Evolutionary conservation across 2,797 vertebrate species (phyloP).

Genomic region (Enteromius paludinosus): DNA sequence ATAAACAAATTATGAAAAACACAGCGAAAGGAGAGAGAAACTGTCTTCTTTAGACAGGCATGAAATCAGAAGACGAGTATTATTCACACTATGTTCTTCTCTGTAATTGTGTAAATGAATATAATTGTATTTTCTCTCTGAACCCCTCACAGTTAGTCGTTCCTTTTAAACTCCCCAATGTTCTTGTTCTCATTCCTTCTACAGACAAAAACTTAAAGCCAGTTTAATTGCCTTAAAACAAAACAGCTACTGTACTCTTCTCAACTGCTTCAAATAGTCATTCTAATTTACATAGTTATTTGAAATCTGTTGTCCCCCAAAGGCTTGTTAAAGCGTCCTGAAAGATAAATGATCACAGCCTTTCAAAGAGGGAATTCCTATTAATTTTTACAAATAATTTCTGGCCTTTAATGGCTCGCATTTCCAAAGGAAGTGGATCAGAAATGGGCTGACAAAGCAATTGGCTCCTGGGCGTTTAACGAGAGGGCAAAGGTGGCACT

Average conservation of each 20-base stretch:
- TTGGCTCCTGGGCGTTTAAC: constrained; percentile 13
- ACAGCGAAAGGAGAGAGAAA: constrained; percentile 14
- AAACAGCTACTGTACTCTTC: neutral
- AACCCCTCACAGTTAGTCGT: neutral
- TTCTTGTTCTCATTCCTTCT: neutral
- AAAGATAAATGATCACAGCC: constrained; percentile 47
- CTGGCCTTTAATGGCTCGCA: neutral
- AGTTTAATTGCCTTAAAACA: constrained; percentile 26
- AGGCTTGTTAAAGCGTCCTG: constrained; percentile 29
- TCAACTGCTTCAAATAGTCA: constrained; percentile 17
- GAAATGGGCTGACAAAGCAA: constrained; percentile 45
- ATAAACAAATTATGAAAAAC: neutral
- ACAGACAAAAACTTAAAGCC: constrained; percentile 13
- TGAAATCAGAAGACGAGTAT: constrained; percentile 24
- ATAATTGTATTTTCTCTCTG: neutral
- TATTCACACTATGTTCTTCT: constrained; percentile 29
- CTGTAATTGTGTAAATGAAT: constrained; percentile 19
- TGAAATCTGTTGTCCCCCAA: constrained; percentile 27
- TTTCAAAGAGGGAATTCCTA: constrained; percentile 41
- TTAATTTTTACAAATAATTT: constrained; percentile 25
- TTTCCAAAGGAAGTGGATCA: constrained; percentile 38
- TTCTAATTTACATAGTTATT: constrained; percentile 45
- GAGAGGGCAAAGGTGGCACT: constrained; percentile 5
- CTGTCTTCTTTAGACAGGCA: constrained; percentile 30
- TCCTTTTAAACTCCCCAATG: constrained; percentile 2